Evolutionary conservation across 2,797 vertebrate species (phyloP).

Genomic region (Manis javanica): DNA sequence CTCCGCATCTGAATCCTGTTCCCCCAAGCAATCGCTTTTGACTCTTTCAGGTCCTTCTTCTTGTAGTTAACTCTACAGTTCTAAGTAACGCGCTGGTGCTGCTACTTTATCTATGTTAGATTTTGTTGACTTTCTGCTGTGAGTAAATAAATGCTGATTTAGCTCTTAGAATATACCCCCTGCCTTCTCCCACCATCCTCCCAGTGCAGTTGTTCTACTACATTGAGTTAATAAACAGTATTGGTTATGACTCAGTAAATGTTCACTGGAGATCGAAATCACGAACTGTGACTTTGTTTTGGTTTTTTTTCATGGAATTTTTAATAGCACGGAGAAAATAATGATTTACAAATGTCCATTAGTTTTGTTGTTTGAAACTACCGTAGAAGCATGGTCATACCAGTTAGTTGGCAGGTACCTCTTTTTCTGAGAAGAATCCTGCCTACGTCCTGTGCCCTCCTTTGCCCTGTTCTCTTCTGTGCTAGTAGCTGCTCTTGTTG

Average conservation of each 20-base stretch:
- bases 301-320: constrained; percentile 5
- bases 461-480: not conserved
- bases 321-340: not conserved
- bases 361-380: not conserved
- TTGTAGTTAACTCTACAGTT: not conserved
- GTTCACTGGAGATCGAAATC: not conserved
- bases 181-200: not conserved
- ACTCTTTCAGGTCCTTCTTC: not conserved
- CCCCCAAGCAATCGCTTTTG: not conserved
- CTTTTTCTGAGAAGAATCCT: not conserved
- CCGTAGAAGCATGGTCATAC: not conserved
- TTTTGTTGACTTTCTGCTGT: not conserved
- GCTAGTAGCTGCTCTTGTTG: not conserved
- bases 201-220: not conserved
- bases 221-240: not conserved
- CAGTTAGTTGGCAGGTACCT: not conserved
- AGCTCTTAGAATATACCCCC: not conserved
- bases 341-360: not conserved
- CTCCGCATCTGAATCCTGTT: not conserved
- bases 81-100: not conserved
- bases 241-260: not conserved
- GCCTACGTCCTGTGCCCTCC: too few species aligned
- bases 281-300: not conserved
- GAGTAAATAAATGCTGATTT: not conserved
- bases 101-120: not conserved